phyloP scores from a whole-genome alignment of 2,797 vertebrate species.

The Clarias platycephalus region DNA sequence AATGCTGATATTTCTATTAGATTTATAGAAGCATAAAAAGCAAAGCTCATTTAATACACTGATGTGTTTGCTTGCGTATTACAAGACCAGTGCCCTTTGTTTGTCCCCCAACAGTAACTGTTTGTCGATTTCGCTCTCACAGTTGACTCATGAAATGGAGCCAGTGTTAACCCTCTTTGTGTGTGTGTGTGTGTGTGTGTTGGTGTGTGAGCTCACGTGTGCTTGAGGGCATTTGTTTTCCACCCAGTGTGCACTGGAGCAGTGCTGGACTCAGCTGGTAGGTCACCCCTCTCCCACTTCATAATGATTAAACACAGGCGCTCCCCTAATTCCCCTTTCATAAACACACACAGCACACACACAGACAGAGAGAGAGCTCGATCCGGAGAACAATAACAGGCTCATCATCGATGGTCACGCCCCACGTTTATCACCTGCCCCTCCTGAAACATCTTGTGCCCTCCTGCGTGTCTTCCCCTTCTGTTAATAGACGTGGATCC shows the following conservation, averaged over 20 bases:
- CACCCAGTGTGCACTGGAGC: conserved; percentile 79
- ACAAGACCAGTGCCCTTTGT: conserved; percentile 52
- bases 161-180: conserved; percentile 55
- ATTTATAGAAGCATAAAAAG: neutral
- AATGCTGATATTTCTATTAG: neutral
- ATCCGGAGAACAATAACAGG: conserved; percentile 76
- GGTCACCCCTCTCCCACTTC: conserved; percentile 78
- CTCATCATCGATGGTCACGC: conserved; percentile 73
- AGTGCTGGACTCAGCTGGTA: conserved; percentile 81
- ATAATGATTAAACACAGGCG: conserved; percentile 76
- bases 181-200: conserved; percentile 46
- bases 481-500: conserved; percentile 48
- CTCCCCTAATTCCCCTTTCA: conserved; percentile 74
- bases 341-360: conserved; percentile 59
- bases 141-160: conserved; percentile 62
- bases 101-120: conserved; percentile 56
- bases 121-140: conserved; percentile 60
- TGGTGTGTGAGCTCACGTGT: conserved; percentile 48
- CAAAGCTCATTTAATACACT: conserved; percentile 4
- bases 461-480: conserved; percentile 61
- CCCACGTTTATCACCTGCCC: conserved; percentile 74
- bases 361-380: conserved; percentile 68
- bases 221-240: conserved; percentile 56
- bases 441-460: conserved; percentile 56
- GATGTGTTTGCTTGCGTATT: conserved; percentile 51